Evolutionary conservation across 2,113 vertebrate species (phyloP), one percentile per base, ranked within the genome.

Genomic region (Copsychus sechellarum): DNA sequence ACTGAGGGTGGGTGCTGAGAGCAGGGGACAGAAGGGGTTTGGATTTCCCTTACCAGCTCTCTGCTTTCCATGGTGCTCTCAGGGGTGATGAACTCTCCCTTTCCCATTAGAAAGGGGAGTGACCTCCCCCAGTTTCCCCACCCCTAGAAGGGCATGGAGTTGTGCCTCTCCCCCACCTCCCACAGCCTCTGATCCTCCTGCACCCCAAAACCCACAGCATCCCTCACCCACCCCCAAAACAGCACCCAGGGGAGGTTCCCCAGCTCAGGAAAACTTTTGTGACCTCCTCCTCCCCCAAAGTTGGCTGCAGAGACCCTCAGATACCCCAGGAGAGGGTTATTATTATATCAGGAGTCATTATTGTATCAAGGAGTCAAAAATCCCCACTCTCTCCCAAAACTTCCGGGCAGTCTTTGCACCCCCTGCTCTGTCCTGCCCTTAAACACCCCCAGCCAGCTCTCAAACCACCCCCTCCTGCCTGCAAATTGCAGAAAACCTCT

Each of bases 361-460:
- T 17, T 15, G 36, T 36, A 9, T 1, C 9, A 65, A 77, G 12
- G 8, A 34, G 26, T 5, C 38, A 58, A 34, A 66, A 58, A 15
- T 5, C 8, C 5, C 11, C 6, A 0, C 2, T 2, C 1, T 2
- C 5, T 3, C 15, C 26, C 40, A 31, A 50, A 58, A 22, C 0
- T 7, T 26, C 5, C 3, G 26, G 19, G 2, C 16, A 65, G 4
- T 0, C 6, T 21, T 16, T 20, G 13, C 24, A 12, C 15, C 2
- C 25, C 6, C 56, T 34, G 9, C 61, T 48, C 28, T 26, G 10
- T 10, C 33, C 73, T 38, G 31, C 40, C 42, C 11, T 56, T 21
- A 20, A 74, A 78, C 6, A 61, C 22, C n/a, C 82, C 22, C 22
- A 34, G 42, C 9, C 78, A 21, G 2, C 54, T 34, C 69, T 4